A percentile compares a stretch with the other conserved stretches of the same genome.
Conservation (phyloP, 2,113 vertebrate genomes). For the Manacus vitellinus region DNA sequence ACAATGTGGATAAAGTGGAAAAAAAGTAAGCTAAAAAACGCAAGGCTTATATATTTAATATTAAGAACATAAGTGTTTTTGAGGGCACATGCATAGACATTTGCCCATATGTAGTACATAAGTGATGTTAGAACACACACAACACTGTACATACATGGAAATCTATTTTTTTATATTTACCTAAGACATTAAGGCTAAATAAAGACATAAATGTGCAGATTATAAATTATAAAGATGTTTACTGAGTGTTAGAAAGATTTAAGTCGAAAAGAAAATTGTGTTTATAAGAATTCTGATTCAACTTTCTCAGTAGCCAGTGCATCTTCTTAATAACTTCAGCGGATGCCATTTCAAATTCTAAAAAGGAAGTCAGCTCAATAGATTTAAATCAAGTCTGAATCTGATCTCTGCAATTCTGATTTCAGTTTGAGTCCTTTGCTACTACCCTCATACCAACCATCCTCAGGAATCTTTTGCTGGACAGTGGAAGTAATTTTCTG, state of each 20-base stretch:
- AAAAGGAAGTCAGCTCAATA: not conserved
- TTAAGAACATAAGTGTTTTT: not conserved
- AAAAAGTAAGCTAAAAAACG: not conserved
- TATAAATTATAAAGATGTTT: not conserved
- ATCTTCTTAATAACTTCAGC: not conserved
- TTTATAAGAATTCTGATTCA: not conserved
- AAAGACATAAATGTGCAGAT: not conserved
- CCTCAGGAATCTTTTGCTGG: not conserved
- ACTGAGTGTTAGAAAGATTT: not conserved
- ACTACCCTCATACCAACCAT: not conserved
- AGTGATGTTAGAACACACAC: not conserved
- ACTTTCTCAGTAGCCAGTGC: not conserved
- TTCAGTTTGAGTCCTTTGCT: not conserved
- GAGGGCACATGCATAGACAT: not conserved
- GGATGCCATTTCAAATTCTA: not conserved
- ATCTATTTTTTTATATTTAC: not conserved
- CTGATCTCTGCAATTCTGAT: not conserved
- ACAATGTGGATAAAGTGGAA: not conserved
- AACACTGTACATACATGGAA: not conserved
- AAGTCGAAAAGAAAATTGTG: not conserved
- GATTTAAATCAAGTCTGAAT: constrained; percentile 7
- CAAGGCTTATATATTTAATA: not conserved
- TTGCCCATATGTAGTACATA: not conserved
- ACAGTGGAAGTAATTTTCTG: not conserved
- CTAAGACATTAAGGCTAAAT: not conserved